phyloP scores from a whole-genome alignment of 2,888 invertebrate genomes.

The Uropetala carovei region DNA sequence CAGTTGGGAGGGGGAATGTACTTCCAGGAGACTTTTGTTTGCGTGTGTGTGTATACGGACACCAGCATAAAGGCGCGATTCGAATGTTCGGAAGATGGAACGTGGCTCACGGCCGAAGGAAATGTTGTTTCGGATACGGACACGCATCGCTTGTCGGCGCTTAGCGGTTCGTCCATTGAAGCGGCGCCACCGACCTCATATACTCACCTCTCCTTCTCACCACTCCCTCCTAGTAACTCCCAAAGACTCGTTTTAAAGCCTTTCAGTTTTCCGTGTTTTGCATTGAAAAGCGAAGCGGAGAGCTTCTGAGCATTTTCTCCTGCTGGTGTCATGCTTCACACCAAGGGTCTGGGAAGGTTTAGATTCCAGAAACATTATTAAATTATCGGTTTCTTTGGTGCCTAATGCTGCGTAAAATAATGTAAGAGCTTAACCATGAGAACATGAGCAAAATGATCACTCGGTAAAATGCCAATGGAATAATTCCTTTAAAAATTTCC shows the following conservation, averaged over 20 bases:
- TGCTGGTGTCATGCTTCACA: no score
- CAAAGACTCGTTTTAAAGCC: not conserved
- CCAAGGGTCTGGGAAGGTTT: no score
- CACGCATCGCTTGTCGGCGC: not conserved
- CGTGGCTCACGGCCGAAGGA: not conserved
- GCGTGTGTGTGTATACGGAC: not conserved
- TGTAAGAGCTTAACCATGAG: no score
- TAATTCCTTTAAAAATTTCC: no score
- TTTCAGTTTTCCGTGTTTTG: no score
- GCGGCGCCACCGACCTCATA: conserved; percentile 13
- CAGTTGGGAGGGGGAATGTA: not conserved
- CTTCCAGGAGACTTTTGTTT: not conserved
- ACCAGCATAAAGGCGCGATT: not conserved
- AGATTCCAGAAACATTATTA: no score
- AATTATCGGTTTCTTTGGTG: no score
- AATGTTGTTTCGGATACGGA: conserved; percentile 34
- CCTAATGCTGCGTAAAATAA: no score
- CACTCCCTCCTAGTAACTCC: not conserved
- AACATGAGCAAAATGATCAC: no score
- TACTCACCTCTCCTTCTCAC: not conserved
- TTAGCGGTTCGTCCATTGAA: conserved; percentile 9
- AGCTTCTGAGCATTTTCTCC: no score
- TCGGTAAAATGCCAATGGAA: no score
- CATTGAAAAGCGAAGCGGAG: no score
- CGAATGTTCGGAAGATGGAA: not conserved